Conservation (phyloP, 2,888 invertebrate genomes). For the Eilema sororculum region DNA sequence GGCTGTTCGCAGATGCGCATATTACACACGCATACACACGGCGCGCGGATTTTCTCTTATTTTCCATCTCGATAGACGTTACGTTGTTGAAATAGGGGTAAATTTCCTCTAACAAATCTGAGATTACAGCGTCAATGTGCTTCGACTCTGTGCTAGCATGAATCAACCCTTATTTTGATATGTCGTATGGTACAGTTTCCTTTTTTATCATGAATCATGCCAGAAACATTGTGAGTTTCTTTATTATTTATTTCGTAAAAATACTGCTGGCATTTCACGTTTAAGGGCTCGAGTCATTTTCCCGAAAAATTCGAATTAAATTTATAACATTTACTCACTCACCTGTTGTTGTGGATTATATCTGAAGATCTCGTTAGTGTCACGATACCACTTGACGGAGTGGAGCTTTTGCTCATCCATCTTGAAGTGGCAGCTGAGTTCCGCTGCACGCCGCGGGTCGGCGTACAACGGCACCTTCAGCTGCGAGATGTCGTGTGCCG, state of each 20-base stretch:
- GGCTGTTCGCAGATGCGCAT: background rate
- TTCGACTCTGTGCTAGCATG: background rate
- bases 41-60: too few species aligned
- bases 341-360: conserved; percentile 81
- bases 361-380: conserved; percentile 82
- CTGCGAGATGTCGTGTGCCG: conserved; percentile 81
- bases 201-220: background rate
- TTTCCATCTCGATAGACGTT: background rate
- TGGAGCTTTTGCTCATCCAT: conserved; percentile 82
- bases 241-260: background rate
- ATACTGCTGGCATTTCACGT: background rate
- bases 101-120: background rate
- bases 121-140: background rate
- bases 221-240: background rate
- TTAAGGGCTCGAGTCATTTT: background rate
- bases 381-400: conserved; percentile 84
- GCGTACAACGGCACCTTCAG: conserved; percentile 81
- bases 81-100: background rate
- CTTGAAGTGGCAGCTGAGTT: conserved; percentile 81
- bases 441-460: conserved; percentile 81
- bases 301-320: conserved; percentile 5
- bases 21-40: too few species aligned
- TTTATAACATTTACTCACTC: conserved; percentile 29
- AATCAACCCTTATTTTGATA: background rate
- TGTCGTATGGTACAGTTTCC: background rate